Evolutionary conservation across 2,888 invertebrate species (phyloP).

Genomic region (Eulithis testata): DNA sequence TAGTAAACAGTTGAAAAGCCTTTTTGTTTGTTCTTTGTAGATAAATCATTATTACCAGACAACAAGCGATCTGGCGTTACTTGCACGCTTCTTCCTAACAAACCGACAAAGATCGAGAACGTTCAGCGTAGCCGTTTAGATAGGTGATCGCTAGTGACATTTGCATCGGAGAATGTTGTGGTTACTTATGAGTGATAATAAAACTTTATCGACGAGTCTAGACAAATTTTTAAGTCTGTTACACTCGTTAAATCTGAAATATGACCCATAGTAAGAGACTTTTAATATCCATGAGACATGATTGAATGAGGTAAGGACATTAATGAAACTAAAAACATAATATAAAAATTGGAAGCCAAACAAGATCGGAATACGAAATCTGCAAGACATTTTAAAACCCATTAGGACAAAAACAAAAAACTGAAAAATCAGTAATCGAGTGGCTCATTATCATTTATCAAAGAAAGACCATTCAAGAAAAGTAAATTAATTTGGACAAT

Average conservation of each 20-base stretch:
- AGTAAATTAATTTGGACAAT: background rate
- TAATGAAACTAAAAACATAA: background rate
- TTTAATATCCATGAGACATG: background rate
- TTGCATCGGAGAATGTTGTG: background rate
- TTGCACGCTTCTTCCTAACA: background rate
- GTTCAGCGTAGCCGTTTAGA: background rate
- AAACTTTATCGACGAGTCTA: slow-evolving; percentile 1
- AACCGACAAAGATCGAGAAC: background rate
- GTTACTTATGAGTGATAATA: slow-evolving; percentile 3
- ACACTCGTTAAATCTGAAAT: background rate
- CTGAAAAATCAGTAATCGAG: background rate
- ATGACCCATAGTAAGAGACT: background rate
- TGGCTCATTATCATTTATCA: background rate
- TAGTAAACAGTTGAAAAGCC: background rate
- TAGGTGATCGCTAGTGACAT: background rate
- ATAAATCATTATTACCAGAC: background rate
- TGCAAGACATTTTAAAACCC: background rate
- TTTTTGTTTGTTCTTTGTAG: background rate
- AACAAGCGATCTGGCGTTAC: background rate
- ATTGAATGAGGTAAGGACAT: background rate
- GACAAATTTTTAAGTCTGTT: background rate
- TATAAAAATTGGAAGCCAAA: background rate
- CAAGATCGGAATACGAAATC: background rate
- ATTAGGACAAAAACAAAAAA: background rate
- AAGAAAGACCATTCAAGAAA: background rate